Percentiles rank a stretch among this genome's conserved stretches.
Evolutionary conservation across 1,140 invertebrate species (phyloP).

Genomic region (Conus betulinus): DNA sequence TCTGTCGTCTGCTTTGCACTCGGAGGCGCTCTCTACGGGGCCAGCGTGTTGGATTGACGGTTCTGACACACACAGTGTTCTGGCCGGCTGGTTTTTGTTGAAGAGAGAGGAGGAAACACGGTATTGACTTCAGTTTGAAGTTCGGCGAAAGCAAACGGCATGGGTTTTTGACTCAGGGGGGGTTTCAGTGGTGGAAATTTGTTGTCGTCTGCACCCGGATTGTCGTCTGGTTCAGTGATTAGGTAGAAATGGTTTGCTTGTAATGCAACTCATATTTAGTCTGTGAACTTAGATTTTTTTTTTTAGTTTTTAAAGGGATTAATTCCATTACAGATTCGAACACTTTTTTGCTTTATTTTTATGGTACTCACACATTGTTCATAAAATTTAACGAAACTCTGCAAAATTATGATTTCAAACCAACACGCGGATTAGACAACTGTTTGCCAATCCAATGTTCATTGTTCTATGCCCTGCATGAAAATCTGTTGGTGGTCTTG

Average conservation of each 20-base stretch:
- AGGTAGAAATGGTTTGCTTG: neutral
- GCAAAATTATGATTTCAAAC: too few species aligned
- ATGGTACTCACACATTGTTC: too few species aligned
- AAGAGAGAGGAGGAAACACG: neutral
- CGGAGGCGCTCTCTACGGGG: neutral
- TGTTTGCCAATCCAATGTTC: too few species aligned
- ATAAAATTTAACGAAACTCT: neutral
- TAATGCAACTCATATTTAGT: neutral
- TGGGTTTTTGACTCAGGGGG: neutral
- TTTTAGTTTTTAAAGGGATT: neutral
- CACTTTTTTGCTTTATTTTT: too few species aligned
- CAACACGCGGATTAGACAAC: too few species aligned
- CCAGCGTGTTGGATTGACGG: neutral
- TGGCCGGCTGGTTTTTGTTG: neutral
- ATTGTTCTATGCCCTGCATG: too few species aligned
- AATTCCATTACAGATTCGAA: too few species aligned
- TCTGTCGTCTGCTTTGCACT: constrained; percentile 2
- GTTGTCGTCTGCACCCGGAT: neutral
- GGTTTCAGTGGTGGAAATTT: neutral
- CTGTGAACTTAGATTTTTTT: neutral
- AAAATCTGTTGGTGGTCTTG: neutral
- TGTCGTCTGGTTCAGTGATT: neutral
- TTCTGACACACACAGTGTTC: neutral
- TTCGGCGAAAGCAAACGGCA: neutral
- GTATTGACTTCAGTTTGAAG: neutral